Percentiles rank a stretch among this genome's conserved stretches.
Conservation (phyloP, 2,113 vertebrate genomes). For the Macrotis lagotis region DNA sequence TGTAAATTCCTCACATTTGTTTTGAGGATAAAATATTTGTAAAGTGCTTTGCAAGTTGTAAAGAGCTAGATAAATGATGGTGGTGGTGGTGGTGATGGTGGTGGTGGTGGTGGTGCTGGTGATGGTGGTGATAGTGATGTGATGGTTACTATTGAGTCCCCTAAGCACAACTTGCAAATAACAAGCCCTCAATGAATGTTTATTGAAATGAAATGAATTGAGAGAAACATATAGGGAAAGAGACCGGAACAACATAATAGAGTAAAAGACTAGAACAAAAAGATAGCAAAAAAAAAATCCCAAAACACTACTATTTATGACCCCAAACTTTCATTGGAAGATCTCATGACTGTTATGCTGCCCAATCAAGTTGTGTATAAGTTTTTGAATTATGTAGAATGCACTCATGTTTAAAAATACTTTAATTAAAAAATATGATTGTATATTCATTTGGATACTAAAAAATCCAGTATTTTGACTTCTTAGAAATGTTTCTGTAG, state of each 20-base stretch:
- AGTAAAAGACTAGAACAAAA: neutral
- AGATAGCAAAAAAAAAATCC: neutral
- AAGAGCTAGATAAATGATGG: neutral
- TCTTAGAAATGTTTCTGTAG: neutral
- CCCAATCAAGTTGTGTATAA: neutral
- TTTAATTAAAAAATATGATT: neutral
- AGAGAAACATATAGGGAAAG: neutral
- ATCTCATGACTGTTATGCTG: neutral
- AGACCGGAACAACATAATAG: neutral
- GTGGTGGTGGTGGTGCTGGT: too few relatives aligned
- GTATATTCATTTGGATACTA: neutral
- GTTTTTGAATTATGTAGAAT: neutral
- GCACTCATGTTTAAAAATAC: neutral
- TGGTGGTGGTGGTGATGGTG: too few relatives aligned
- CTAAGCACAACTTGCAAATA: neutral
- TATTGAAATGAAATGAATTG: neutral
- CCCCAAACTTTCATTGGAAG: neutral
- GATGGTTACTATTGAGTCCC: neutral
- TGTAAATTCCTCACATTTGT: neutral
- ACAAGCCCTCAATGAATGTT: neutral
- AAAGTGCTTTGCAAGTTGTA: neutral
- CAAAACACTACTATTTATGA: neutral
- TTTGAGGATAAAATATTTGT: neutral
- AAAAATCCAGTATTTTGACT: neutral
- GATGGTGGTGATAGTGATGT: too few relatives aligned